Evolutionary conservation across 1,140 invertebrate species (phyloP), one percentile per base, ranked within the genome.

Genomic region (Drosophila oshimai): DNA sequence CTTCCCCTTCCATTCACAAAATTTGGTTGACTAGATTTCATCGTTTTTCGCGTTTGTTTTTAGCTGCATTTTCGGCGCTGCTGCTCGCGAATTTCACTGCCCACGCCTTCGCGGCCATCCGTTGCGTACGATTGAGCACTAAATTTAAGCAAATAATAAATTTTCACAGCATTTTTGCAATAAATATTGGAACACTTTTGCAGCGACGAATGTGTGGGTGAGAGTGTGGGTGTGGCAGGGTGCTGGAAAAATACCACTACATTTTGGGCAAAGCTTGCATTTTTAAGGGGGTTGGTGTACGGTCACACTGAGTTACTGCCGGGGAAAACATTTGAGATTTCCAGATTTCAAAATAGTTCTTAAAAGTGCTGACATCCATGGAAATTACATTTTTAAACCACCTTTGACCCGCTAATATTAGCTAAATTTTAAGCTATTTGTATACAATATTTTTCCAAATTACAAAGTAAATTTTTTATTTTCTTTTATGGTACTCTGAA

Each of bases 1-100:
- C 71, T 70, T 60, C 54, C 58, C 68, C 68, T 36, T 31, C 51
- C 76, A 74, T 80, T 87, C 55, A 37, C 65, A 68, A 61, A 57
- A 61, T 81, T 73, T 67, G 51, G 53, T 53, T 81, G 81, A 81
- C 73, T 86, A 87, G 72, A 77, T 76, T 81, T 86, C 72, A 87
- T 77, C 51, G 55, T 70, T 80, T 86, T 84, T 86, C 71, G 44
- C 41, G 37, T 34, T 44, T 50, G 24, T 29, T 74, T 70, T 65
- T 61, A 39, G 36, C 9, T 57, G 45, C 58, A 58, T 65, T 76
- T 57, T 31, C 18, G 17, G 39, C 13, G 15, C 12, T 53, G 17
- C 70, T 31, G 29, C 37, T 49, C 29, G 20, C 13, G 17, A 13
- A 12, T 64, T 68, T 44, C 20, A 61, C 47, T 62, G 22, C 34